These are phyloP conservation scores for Nomada lathburiana DNA, from an alignment of 2,888 invertebrate genomes.

Conservation along the genomic window DNA sequence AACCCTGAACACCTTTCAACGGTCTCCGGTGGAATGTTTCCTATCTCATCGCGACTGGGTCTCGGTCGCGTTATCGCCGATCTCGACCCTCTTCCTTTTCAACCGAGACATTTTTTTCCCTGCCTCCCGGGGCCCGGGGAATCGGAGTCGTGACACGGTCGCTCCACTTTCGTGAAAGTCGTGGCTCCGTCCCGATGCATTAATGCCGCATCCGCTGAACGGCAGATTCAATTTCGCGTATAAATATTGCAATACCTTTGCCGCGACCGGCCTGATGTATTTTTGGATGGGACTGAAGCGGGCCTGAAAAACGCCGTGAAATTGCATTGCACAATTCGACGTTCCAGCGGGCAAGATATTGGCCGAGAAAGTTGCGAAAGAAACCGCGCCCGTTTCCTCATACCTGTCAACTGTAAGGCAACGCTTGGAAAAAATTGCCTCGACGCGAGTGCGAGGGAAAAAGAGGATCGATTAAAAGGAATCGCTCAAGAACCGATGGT, in stretches of 20 bases:
- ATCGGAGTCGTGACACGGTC: slow-evolving; percentile 24
- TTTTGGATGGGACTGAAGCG: not conserved
- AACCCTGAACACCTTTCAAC: slow-evolving; percentile 39
- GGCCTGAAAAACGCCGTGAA: not conserved
- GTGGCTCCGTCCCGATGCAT: slow-evolving; percentile 11
- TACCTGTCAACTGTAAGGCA: slow-evolving; percentile 25
- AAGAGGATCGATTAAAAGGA: slow-evolving; percentile 37
- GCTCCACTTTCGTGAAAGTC: slow-evolving; percentile 34
- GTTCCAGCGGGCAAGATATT: slow-evolving; percentile 10
- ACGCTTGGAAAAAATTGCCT: slow-evolving; percentile 1
- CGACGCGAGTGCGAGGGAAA: not conserved
- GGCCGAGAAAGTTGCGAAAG: slow-evolving; percentile 50
- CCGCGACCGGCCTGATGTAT: not conserved
- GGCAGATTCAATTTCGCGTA: slow-evolving; percentile 1
- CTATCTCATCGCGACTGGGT: slow-evolving; percentile 31
- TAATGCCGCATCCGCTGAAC: slow-evolving; percentile 32
- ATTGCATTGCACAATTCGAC: slow-evolving; percentile 28
- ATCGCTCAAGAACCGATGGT: not conserved
- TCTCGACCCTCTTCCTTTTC: slow-evolving; percentile 47
- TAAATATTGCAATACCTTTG: not conserved
- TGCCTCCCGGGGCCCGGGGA: not conserved
- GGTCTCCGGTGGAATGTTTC: slow-evolving; percentile 36
- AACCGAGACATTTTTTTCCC: slow-evolving; percentile 10
- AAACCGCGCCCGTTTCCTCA: slow-evolving; percentile 45
- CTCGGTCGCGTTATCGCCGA: slow-evolving; percentile 36